Percentiles rank a stretch among this genome's conserved stretches.
Evolutionary conservation across 2,888 invertebrate species (phyloP).

Genomic region (Agrotis puta): DNA sequence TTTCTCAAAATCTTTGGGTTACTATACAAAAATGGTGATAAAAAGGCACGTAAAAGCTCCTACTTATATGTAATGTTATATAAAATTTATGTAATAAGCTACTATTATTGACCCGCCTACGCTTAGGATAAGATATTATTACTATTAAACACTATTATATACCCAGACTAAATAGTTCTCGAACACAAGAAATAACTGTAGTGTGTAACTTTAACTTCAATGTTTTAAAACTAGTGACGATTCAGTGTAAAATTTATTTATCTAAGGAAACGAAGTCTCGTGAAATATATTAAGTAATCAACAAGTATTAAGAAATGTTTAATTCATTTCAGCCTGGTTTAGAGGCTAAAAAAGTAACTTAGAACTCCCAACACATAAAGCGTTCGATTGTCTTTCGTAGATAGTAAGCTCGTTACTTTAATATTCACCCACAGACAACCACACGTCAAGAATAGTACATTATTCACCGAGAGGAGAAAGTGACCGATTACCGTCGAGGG

Average conservation of each 20-base stretch:
- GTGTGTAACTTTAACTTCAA: slow-evolving; percentile 16
- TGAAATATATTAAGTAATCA: not conserved
- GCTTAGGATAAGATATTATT: slow-evolving; percentile 26
- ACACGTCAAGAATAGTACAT: too few relatives aligned
- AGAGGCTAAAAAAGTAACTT: too few relatives aligned
- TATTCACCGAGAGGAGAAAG: too few relatives aligned
- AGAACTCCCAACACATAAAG: too few relatives aligned
- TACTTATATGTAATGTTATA: slow-evolving; percentile 50
- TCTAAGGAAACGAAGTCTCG: slow-evolving; percentile 1
- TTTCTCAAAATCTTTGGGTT: slow-evolving; percentile 66
- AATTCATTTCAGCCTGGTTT: not conserved
- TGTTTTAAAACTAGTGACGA: slow-evolving; percentile 41
- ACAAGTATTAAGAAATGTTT: not conserved
- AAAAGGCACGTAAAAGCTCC: slow-evolving; percentile 62
- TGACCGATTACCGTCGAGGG: too few relatives aligned
- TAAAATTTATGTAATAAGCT: slow-evolving; percentile 31
- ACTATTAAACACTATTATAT: slow-evolving; percentile 24
- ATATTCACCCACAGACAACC: too few relatives aligned
- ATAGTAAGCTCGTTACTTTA: too few relatives aligned
- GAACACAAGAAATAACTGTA: slow-evolving; percentile 31
- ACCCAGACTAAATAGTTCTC: slow-evolving; percentile 33
- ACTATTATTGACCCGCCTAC: slow-evolving; percentile 50
- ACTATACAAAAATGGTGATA: slow-evolving; percentile 47
- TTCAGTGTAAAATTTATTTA: slow-evolving; percentile 20
- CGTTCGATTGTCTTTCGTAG: too few relatives aligned